Evolutionary conservation across 2,113 vertebrate genomes (phyloP).

Genomic region (Colius striatus): DNA sequence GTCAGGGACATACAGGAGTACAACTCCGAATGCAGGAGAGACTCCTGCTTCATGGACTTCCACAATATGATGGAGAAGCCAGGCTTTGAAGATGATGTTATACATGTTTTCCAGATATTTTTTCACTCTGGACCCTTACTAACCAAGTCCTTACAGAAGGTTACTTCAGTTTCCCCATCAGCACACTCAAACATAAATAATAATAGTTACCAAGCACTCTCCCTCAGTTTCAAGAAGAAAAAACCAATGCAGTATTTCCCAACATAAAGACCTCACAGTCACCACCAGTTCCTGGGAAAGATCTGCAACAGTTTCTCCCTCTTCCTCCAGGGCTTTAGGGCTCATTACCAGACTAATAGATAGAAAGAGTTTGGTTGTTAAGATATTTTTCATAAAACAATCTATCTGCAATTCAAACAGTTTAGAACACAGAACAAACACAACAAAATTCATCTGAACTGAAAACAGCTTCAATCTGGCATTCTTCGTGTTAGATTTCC

Average conservation of each 20-base stretch:
- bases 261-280: not conserved
- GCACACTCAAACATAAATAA: not conserved
- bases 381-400: not conserved
- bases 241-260: not conserved
- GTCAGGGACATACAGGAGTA: accelerated
- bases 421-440: not conserved
- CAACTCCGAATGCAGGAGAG: not conserved
- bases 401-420: not conserved
- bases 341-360: not conserved
- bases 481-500: not conserved
- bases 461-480: not conserved
- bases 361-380: not conserved
- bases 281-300: not conserved
- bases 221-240: not conserved
- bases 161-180: not conserved
- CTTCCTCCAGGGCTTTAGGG: not conserved
- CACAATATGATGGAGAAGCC: not conserved
- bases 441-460: not conserved
- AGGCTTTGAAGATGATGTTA: not conserved
- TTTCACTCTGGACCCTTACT: not conserved
- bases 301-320: not conserved
- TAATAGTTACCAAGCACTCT: not conserved
- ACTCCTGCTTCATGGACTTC: not conserved
- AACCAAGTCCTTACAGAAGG: not conserved
- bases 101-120: not conserved